phyloP scores from a whole-genome alignment of 2,888 invertebrate genomes.

The Eurytoma adleriae region DNA sequence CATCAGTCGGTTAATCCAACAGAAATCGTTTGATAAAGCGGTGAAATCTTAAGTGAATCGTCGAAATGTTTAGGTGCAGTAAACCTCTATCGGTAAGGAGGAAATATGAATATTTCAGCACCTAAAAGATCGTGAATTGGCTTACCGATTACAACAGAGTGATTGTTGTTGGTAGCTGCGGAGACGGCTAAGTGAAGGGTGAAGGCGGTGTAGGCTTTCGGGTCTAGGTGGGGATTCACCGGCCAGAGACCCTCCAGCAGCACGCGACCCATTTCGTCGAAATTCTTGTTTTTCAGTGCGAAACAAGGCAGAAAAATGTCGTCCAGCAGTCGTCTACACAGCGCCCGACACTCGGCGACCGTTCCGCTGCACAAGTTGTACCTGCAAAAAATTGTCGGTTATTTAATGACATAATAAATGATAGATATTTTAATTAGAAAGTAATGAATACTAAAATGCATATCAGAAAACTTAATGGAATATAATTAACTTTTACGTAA shows the following conservation, averaged over 20 bases:
- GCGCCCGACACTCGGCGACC: constrained; percentile 80
- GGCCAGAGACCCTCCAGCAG: constrained; percentile 84
- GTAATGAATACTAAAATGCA: too few species aligned
- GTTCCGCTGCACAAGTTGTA: constrained; percentile 84
- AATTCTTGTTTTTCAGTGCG: constrained; percentile 80
- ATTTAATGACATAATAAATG: background rate
- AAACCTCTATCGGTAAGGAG: too few species aligned
- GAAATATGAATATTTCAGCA: too few species aligned
- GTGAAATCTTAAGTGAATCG: too few species aligned
- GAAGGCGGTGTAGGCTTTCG: constrained; percentile 79
- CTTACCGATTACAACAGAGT: constrained; percentile 68
- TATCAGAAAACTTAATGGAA: too few species aligned
- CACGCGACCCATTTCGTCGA: constrained; percentile 81
- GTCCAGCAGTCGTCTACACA: constrained; percentile 78
- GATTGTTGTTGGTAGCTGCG: constrained; percentile 70
- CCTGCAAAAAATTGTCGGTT: constrained; percentile 71
- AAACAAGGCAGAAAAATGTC: constrained; percentile 81
- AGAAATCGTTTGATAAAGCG: too few species aligned
- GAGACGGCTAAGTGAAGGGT: constrained; percentile 77
- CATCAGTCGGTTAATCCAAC: too few species aligned
- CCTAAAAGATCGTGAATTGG: background rate
- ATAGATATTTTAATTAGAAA: too few species aligned
- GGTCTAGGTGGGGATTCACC: constrained; percentile 81
- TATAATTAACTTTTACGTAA: too few species aligned
- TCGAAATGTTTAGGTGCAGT: too few species aligned